Evolutionary conservation across 2,888 invertebrate genomes (phyloP).

Genomic region (Conops quadrifasciatus): DNA sequence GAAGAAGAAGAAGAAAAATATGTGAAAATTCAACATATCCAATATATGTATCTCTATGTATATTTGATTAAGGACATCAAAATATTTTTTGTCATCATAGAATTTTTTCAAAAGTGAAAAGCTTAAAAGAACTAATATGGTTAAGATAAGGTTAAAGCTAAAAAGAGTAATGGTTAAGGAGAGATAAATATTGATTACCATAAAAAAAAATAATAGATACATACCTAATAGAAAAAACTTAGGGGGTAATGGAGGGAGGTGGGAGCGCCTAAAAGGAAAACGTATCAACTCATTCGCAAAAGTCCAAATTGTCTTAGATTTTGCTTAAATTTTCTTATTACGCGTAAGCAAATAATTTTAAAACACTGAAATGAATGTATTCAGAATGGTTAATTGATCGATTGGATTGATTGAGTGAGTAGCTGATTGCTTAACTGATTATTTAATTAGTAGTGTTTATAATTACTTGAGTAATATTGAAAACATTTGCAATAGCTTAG

Average conservation of each 20-base stretch:
- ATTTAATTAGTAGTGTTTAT: too few species aligned
- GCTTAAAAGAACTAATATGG: constrained; percentile 31
- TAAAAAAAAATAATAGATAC: constrained; percentile 13
- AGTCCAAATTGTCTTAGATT: neutral
- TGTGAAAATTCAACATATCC: constrained; percentile 63
- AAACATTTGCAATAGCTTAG: too few species aligned
- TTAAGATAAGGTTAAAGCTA: constrained; percentile 27
- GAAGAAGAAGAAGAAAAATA: constrained; percentile 41
- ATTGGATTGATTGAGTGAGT: too few species aligned
- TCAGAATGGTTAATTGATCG: too few species aligned
- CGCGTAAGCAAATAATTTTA: too few species aligned
- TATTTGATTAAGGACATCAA: constrained; percentile 44
- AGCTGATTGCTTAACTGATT: too few species aligned
- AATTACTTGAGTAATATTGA: too few species aligned
- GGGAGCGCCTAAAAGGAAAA: constrained; percentile 1
- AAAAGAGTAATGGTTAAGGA: constrained; percentile 11
- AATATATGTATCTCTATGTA: constrained; percentile 34
- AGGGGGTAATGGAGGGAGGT: too few species aligned
- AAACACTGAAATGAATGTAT: too few species aligned
- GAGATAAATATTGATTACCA: neutral
- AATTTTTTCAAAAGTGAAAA: constrained; percentile 21
- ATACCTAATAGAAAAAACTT: too few species aligned
- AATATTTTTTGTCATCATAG: constrained; percentile 36
- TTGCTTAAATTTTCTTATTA: neutral
- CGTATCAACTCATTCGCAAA: constrained; percentile 20